Evolutionary conservation across 2,888 invertebrate genomes (phyloP).

Genomic region (Onthophagus sagittarius): DNA sequence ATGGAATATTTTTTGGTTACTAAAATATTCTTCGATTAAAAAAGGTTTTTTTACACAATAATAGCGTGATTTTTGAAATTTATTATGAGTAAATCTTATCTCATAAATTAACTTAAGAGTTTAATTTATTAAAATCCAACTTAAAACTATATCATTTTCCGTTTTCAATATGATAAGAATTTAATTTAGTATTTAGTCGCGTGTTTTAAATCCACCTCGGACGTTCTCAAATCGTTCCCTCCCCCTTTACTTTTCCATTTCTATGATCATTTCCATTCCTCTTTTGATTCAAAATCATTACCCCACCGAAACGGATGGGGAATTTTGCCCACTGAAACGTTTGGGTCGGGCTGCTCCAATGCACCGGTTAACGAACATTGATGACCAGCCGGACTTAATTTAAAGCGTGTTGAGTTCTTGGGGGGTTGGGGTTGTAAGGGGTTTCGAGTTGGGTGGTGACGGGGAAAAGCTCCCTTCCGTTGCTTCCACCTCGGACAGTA

Average conservation of each 20-base stretch:
- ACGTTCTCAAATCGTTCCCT: neutral
- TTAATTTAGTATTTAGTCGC: neutral
- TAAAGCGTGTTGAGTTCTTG: slow-evolving; percentile 43
- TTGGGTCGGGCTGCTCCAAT: neutral
- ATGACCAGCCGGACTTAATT: slow-evolving; percentile 40
- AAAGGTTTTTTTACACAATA: neutral
- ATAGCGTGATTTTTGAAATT: neutral
- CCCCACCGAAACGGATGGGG: no score
- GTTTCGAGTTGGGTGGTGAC: neutral
- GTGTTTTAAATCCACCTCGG: neutral
- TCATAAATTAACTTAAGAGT: neutral
- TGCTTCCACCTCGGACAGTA: slow-evolving; percentile 40
- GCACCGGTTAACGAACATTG: slow-evolving; percentile 32
- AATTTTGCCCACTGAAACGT: neutral
- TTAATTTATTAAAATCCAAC: neutral
- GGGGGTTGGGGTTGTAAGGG: neutral
- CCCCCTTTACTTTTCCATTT: neutral
- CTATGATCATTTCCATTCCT: neutral
- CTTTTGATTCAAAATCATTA: neutral
- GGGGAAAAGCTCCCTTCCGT: slow-evolving; percentile 12
- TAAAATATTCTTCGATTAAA: neutral
- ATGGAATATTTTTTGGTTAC: no score
- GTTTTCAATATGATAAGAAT: neutral
- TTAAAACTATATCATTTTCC: no score
- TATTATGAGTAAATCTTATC: neutral